Base-by-base conservation (phyloP, 2,888 invertebrate genomes). In the Scrobipalpa costella region DNA sequence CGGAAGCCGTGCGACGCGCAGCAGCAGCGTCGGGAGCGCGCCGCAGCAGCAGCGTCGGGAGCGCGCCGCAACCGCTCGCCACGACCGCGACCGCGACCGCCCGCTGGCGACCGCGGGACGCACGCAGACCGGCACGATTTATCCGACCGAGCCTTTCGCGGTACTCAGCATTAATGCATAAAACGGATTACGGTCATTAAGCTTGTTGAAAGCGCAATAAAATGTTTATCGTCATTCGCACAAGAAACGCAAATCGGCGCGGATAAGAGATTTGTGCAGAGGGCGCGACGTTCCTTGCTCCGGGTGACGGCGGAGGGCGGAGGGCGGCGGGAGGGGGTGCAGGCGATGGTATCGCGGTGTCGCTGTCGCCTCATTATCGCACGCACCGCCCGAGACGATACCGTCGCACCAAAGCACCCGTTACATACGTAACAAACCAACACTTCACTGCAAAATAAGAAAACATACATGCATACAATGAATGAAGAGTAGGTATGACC, bases 331-430 rank as follows among this genome's bases (percentile, higher is more conserved):
- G 27, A 5, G 27, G 5, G 21, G 19, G 8, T 11, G 7, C 9
- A 7, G 57, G 57, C 11, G 57, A 57, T 57, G 36, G n/a, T 15
- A 57, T 57, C 57, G 36, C 57, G 40, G 57, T 40, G 40, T 40
- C 19, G 57, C 57, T 58, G 57, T 55, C 44, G 59, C 44, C 19
- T 59, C 27, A 44, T 59, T 59, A 59, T n/a, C 44, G 59, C 59
- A 44, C 59, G 59, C 59, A 59, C 19, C 44, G 27, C 44, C 59
- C 33, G n/a, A 33, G 33, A 21, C 52, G 17, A 13, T 13, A 27
- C 15, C 49, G 17, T 17, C 19, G 17, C 49, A 21, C 49, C 7
- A 44, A 6, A 1, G 40, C 15, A 15, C 44, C 44, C 44, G 44
- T 44, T 44, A 44, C 44, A 15, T 44, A 15, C 15, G n/a, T 44